Evolutionary conservation across 2,888 invertebrate species (phyloP).

Genomic region (Agrotis ipsilon): DNA sequence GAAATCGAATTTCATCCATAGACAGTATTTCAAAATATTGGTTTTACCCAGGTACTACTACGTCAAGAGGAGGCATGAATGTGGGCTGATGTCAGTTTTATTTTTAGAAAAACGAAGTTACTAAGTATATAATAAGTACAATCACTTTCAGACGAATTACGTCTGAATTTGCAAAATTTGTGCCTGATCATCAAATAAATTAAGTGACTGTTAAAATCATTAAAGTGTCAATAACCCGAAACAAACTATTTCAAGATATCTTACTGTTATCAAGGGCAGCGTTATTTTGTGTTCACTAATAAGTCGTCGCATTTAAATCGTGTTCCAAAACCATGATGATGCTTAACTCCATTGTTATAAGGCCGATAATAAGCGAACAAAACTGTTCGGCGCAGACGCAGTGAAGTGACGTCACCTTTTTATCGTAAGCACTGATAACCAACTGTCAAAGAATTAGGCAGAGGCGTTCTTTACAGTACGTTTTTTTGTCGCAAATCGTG

Average conservation of each 20-base stretch:
- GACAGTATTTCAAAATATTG: no score
- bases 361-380: conserved; percentile 1
- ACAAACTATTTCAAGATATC: no score
- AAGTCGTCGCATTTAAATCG: neutral
- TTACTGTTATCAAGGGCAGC: no score
- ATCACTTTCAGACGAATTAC: no score
- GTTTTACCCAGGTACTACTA: neutral
- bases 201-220: no score
- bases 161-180: no score
- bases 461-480: no score
- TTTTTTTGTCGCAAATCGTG: no score
- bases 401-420: conserved; percentile 15
- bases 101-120: neutral
- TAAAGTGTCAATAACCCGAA: no score
- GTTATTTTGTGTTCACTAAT: neutral
- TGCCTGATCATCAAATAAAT: no score
- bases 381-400: conserved; percentile 15
- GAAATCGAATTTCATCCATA: no score
- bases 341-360: neutral
- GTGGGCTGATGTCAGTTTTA: neutral
- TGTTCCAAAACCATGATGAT: neutral
- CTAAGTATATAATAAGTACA: neutral
- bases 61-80: neutral
- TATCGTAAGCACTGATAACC: conserved; percentile 9
- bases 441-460: neutral